A percentile compares a stretch with the other conserved stretches of the same genome.
Conservation (phyloP, 2,888 invertebrate species). For the Alviniconcha strummeri region DNA sequence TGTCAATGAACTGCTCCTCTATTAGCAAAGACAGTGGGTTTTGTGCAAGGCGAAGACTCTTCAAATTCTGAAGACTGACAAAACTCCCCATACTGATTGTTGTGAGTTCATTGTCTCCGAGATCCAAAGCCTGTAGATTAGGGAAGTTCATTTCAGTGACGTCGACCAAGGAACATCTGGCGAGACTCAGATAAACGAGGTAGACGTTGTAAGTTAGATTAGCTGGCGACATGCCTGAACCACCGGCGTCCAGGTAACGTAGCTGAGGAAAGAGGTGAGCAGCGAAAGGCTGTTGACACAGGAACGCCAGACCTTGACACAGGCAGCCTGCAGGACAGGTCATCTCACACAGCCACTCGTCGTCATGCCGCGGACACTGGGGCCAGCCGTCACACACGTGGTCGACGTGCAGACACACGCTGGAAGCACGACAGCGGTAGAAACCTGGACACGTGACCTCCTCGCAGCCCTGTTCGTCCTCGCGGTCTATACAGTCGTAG, state of each 20-base stretch:
- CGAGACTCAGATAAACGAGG: constrained; percentile 5
- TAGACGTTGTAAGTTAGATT: not conserved
- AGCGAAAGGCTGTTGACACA: constrained; percentile 14
- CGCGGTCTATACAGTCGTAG: constrained; percentile 33
- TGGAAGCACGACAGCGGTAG: constrained; percentile 30
- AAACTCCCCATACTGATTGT: not conserved
- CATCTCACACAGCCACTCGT: constrained; percentile 30
- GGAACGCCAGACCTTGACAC: constrained; percentile 27
- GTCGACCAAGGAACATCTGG: constrained; percentile 15
- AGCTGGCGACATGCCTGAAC: constrained; percentile 9
- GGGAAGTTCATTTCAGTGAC: not conserved
- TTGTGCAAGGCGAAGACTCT: not conserved
- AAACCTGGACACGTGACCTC: constrained; percentile 27
- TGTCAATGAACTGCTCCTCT: not conserved
- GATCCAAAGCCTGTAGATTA: constrained; percentile 29
- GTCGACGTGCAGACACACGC: constrained; percentile 29
- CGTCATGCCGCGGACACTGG: constrained; percentile 36
- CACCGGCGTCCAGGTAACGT: constrained; percentile 18
- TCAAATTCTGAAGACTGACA: not conserved
- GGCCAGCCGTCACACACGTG: constrained; percentile 38
- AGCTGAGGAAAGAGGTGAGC: not conserved
- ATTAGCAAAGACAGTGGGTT: not conserved
- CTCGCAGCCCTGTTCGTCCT: constrained; percentile 35
- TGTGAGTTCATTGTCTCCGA: constrained; percentile 26
- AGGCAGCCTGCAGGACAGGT: constrained; percentile 32